Evolutionary conservation across 2,113 vertebrate genomes (phyloP), one percentile per base, ranked within the genome.

Genomic region (Scatophagus argus): DNA sequence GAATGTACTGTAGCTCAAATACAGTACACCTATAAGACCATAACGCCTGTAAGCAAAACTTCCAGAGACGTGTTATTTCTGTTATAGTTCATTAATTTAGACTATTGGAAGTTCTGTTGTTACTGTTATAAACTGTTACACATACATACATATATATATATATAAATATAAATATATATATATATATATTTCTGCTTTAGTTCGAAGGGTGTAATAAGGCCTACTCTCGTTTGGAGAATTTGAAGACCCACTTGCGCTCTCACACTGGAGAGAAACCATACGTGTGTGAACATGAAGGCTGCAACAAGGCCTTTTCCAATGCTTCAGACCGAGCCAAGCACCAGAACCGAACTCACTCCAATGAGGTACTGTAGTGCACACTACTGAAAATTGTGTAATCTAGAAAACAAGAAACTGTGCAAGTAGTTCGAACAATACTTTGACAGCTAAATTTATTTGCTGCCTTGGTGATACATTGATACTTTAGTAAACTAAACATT

Each of bases 131-230:
- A n/a, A n/a, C n/a, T n/a, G n/a, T n/a, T n/a, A n/a, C n/a, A n/a
- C n/a, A n/a, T n/a, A n/a, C n/a, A n/a, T n/a, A n/a, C n/a, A n/a
- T n/a, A n/a, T n/a, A n/a, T n/a, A n/a, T n/a, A n/a, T n/a, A n/a
- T n/a, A n/a, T n/a, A n/a, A n/a, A n/a, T n/a, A n/a, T n/a, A n/a
- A n/a, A n/a, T n/a, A n/a, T n/a, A n/a, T n/a, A n/a, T n/a, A n/a
- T n/a, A 23, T 46, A 10, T 46, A 16, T 65, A 44, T 62, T 72
- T 71, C 29, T 83, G 44, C 14, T 74, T 31, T 77, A 99, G 98
- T 99, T 99, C n/a, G 98, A 99, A 91, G 97, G 97, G 77, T 99
- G 97, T 76, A 96, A 97, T 91, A 99, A 99, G 84, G 98, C 98
- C n/a, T 99, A 99, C 81, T 99, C 98, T 6, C 96, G 98, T 67